A percentile compares a stretch with the other conserved stretches of the same genome.
Conservation (phyloP, 1,140 invertebrate species). For the Lycorma delicatula region DNA sequence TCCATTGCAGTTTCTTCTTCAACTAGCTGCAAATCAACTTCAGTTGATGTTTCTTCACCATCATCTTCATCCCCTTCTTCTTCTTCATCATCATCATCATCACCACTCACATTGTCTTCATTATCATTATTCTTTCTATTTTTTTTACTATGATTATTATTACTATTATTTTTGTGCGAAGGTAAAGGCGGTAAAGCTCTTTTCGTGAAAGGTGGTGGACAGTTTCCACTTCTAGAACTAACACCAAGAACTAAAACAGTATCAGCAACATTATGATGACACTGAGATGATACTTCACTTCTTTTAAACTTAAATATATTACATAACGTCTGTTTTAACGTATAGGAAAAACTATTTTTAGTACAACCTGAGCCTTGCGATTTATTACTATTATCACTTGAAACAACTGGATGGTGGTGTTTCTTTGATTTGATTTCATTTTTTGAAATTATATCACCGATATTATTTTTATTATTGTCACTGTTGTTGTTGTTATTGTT, state of each 20-base stretch:
- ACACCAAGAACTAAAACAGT: constrained; percentile 24
- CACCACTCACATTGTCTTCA: too few relatives aligned
- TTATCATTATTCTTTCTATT: too few relatives aligned
- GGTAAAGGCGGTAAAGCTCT: constrained; percentile 75
- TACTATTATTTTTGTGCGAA: too few relatives aligned
- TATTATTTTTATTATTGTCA: constrained; percentile 13
- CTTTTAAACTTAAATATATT: constrained; percentile 67
- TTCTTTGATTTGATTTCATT: too few relatives aligned
- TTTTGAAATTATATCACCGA: constrained; percentile 2
- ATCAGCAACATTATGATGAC: too few relatives aligned
- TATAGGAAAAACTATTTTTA: constrained; percentile 50
- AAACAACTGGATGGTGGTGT: too few relatives aligned
- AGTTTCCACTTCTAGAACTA: background rate
- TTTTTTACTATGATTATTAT: too few relatives aligned
- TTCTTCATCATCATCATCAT: background rate
- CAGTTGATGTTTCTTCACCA: constrained; percentile 24
- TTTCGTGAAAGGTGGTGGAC: constrained; percentile 45
- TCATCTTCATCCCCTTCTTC: background rate
- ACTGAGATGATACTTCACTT: background rate
- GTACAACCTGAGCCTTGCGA: constrained; percentile 5
- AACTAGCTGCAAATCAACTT: constrained; percentile 16
- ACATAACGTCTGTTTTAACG: constrained; percentile 77
- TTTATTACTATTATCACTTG: too few relatives aligned
- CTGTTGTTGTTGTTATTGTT: constrained; percentile 35
- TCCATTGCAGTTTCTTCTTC: constrained; percentile 51